Evolutionary conservation across 2,113 vertebrate genomes (phyloP).

Genomic region (Fulmarus glacialis): DNA sequence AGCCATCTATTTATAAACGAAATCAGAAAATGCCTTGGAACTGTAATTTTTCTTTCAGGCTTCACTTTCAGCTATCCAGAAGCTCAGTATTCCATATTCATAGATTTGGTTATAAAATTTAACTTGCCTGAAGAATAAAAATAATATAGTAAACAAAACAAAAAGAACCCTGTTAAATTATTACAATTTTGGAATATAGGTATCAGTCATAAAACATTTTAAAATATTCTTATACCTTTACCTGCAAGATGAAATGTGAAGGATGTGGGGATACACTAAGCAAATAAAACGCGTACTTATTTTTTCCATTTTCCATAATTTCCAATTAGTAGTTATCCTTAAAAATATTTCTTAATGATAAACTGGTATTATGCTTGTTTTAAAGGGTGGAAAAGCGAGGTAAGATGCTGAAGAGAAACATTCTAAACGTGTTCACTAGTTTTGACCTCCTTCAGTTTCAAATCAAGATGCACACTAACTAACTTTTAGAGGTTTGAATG

Average conservation of each 20-base stretch:
- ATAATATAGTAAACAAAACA: background rate
- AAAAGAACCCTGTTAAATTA: background rate
- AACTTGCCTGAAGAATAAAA: background rate
- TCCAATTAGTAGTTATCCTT: background rate
- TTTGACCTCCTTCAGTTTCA: background rate
- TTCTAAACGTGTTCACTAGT: background rate
- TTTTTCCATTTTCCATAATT: background rate
- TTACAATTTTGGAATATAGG: background rate
- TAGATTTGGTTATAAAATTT: background rate
- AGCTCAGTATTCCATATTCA: background rate
- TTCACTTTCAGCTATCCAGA: background rate
- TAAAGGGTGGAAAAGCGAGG: background rate
- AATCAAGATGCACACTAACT: background rate
- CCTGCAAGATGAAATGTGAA: background rate
- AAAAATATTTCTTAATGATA: background rate
- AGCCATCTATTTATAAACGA: conserved; percentile 55
- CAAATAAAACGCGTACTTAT: background rate
- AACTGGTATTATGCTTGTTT: background rate
- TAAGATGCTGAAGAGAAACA: background rate
- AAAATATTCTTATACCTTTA: background rate
- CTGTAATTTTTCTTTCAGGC: conserved; percentile 22
- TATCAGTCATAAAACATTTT: background rate
- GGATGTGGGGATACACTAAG: background rate
- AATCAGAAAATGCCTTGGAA: conserved; percentile 45
- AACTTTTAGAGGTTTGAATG: background rate